Percentiles rank a stretch among this genome's conserved stretches.
These are phyloP conservation scores for Phoxinus phoxinus DNA, from an alignment of 2,113 vertebrate species.

Conservation along the genomic window DNA sequence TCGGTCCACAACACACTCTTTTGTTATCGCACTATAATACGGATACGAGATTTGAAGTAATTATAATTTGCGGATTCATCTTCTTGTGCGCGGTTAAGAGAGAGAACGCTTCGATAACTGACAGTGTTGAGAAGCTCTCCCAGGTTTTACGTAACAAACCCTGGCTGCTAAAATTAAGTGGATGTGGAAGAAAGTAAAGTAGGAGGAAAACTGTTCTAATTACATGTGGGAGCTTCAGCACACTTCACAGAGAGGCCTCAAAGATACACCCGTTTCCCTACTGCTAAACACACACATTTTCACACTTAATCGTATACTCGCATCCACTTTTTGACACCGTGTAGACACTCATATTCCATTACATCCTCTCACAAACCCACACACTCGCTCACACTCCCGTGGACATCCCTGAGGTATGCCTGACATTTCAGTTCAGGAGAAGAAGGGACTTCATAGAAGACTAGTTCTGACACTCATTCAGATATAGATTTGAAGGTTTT, in stretches of 20 bases:
- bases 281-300: conserved; percentile 27
- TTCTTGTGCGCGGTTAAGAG: conserved; percentile 26
- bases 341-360: conserved; percentile 37
- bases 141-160: conserved; percentile 52
- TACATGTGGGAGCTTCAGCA: conserved; percentile 41
- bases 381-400: conserved; percentile 1
- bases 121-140: conserved; percentile 38
- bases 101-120: conserved; percentile 34
- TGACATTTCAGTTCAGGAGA: conserved; percentile 32
- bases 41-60: conserved; percentile 50
- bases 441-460: conserved; percentile 1
- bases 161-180: conserved; percentile 51
- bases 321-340: background rate
- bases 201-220: conserved; percentile 51
- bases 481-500: background rate
- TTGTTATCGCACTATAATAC: conserved; percentile 64
- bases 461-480: background rate
- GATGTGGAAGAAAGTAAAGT: conserved; percentile 48
- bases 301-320: background rate
- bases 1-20: conserved; percentile 34
- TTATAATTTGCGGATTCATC: conserved; percentile 52
- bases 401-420: conserved; percentile 29
- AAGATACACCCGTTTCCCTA: conserved; percentile 28
- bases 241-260: conserved; percentile 39
- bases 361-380: conserved; percentile 30